Conservation (phyloP, 92 coral and sea anemone genomes). For the Hydrozoanthus gracilis region DNA sequence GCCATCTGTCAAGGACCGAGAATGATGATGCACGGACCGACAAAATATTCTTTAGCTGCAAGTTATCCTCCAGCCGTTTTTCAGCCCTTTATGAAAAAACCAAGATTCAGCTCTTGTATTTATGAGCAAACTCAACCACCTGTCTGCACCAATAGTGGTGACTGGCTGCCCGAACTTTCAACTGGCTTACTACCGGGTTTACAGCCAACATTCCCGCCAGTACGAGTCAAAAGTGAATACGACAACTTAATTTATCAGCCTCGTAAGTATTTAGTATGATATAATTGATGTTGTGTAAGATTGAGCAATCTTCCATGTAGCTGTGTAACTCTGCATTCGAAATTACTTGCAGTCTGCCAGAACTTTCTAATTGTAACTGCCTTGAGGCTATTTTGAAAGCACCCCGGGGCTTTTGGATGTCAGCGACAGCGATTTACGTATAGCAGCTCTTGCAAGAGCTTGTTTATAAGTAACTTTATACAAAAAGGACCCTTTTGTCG, state of each 20-base stretch:
- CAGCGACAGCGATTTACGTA: background rate
- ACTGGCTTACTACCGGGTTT: background rate
- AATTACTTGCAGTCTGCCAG: background rate
- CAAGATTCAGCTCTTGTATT: constrained; percentile 24
- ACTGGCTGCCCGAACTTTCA: constrained; percentile 16
- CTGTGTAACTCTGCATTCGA: background rate
- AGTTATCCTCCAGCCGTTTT: background rate
- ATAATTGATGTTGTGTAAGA: background rate
- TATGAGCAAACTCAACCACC: constrained; percentile 18
- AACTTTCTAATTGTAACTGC: background rate
- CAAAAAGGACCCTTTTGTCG: background rate
- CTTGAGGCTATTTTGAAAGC: background rate
- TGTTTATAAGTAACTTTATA: background rate
- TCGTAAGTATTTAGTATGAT: constrained; percentile 26
- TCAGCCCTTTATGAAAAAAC: constrained; percentile 23
- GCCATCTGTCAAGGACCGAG: background rate
- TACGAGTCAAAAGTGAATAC: constrained; percentile 38
- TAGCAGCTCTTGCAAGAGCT: background rate
- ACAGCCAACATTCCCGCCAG: background rate
- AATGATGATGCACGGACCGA: constrained; percentile 37
- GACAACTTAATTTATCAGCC: constrained; percentile 15
- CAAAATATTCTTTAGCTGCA: constrained; percentile 16
- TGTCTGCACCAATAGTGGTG: background rate
- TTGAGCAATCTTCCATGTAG: background rate
- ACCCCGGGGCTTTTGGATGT: constrained; percentile 14